Evolutionary conservation across 2,888 invertebrate species (phyloP).

Genomic region (Coleophora deauratella): DNA sequence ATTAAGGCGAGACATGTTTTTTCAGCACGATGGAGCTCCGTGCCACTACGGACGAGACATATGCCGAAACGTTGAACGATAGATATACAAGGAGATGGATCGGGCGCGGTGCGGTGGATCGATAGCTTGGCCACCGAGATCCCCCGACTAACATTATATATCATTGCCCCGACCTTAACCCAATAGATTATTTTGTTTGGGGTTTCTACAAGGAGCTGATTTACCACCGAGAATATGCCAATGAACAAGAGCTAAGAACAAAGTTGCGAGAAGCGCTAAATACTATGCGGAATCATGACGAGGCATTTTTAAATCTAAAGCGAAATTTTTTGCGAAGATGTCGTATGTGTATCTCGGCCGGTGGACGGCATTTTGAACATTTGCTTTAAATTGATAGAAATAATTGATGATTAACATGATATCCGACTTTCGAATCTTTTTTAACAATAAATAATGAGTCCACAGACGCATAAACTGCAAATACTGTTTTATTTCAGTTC

Average conservation of each 20-base stretch:
- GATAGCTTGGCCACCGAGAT: slow-evolving; percentile 11
- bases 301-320: slow-evolving; percentile 1
- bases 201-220: slow-evolving; percentile 6
- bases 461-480: no score
- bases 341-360: neutral
- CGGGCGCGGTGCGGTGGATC: slow-evolving; percentile 14
- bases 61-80: slow-evolving; percentile 6
- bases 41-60: slow-evolving; percentile 5
- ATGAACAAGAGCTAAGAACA: neutral
- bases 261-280: neutral
- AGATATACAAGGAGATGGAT: slow-evolving; percentile 15
- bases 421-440: no score
- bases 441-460: no score
- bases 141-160: no score
- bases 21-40: slow-evolving; percentile 8
- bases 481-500: no score
- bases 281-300: neutral
- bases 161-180: no score
- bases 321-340: neutral
- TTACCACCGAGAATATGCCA: slow-evolving; percentile 1
- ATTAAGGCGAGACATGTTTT: no score
- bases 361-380: neutral
- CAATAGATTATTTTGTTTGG: slow-evolving; percentile 12
- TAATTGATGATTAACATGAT: no score
- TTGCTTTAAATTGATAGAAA: neutral